Evolutionary conservation across 2,888 invertebrate genomes (phyloP), one percentile per base, ranked within the genome.

Genomic region (Tanaodytes sp.): DNA sequence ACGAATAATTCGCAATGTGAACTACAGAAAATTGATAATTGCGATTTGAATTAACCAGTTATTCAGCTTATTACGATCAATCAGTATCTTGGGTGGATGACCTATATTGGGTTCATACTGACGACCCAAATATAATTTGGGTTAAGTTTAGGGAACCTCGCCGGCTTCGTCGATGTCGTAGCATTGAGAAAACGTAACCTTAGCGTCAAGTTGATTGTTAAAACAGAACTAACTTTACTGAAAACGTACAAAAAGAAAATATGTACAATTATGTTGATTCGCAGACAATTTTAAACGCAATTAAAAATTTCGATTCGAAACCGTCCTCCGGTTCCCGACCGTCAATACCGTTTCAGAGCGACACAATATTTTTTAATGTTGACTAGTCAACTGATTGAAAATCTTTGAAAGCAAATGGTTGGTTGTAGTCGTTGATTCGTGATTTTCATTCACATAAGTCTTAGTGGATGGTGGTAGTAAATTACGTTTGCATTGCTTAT

Each of bases 401-500:
- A 69, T 69, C 40, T 52, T 61, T 55, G 33, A 55, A 61, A 61
- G 55, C 43, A 57, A 57, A 54, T 45, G 54, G 48, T 55, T 69
- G 43, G 61, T 69, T 63, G 69, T 69, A 64, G 52, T 57, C 61
- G 40, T 33, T 49, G 61, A 65, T 62, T 63, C 55, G 55, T 63
- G 55, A 52, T 16, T 66, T 36, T 33, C 43, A 65, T 59, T 59
- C 62, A 42, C 64, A 48, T 57, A 68, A 54, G 52, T 58, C 37
- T 46, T 46, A 15, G 57, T 63, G 51, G 52, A 57, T 49, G 57
- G 63, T 58, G 45, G 61, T 61, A 71, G 70, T 73, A 74, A 75
- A 76, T 76, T 73, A 75, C 71, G 74, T 73, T 73, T 74, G 75
- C 77, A 71, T 73, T 73, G 73, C 75, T 73, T 74, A 71, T 73